Evolutionary conservation across 2,888 invertebrate species (phyloP).

Genomic region (Hirtodrosophila alboralis): DNA sequence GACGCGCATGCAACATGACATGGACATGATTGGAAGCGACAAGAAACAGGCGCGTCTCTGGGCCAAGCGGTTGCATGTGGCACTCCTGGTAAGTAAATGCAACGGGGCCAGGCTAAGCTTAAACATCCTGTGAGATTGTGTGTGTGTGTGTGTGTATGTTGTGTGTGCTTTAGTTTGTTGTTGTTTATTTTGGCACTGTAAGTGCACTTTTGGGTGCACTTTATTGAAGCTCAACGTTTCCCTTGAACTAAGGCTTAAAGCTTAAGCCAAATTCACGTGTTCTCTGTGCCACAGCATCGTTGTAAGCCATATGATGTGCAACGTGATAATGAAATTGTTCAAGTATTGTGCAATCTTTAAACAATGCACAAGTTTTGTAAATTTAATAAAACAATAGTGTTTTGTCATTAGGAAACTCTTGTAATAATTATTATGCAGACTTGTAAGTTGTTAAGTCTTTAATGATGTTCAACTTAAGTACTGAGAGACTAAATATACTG

Average conservation of each 20-base stretch:
- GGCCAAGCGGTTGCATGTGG: slow-evolving; percentile 94
- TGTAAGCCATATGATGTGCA: slow-evolving; percentile 16
- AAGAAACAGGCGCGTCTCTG: slow-evolving; percentile 93
- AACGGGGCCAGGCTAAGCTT: slow-evolving; percentile 42
- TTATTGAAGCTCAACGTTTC: slow-evolving; percentile 46
- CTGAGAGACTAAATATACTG: no score
- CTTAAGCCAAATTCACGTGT: slow-evolving; percentile 42
- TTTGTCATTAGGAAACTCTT: no score
- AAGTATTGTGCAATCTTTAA: no score
- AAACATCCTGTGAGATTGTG: slow-evolving; percentile 8
- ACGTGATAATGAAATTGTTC: neutral
- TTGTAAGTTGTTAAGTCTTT: no score
- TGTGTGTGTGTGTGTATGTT: slow-evolving; percentile 16
- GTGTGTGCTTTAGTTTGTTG: slow-evolving; percentile 45
- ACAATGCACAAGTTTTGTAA: no score
- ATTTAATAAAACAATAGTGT: no score
- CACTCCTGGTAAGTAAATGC: slow-evolving; percentile 85
- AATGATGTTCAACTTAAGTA: no score
- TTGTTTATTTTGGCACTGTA: slow-evolving; percentile 63
- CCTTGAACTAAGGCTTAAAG: slow-evolving; percentile 45
- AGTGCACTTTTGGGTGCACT: slow-evolving; percentile 77
- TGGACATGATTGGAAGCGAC: slow-evolving; percentile 94
- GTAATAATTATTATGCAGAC: no score
- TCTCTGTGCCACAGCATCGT: slow-evolving; percentile 8
- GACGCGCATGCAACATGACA: slow-evolving; percentile 89